Conservation (phyloP, 1,140 invertebrate genomes). For the Apis cerana region DNA sequence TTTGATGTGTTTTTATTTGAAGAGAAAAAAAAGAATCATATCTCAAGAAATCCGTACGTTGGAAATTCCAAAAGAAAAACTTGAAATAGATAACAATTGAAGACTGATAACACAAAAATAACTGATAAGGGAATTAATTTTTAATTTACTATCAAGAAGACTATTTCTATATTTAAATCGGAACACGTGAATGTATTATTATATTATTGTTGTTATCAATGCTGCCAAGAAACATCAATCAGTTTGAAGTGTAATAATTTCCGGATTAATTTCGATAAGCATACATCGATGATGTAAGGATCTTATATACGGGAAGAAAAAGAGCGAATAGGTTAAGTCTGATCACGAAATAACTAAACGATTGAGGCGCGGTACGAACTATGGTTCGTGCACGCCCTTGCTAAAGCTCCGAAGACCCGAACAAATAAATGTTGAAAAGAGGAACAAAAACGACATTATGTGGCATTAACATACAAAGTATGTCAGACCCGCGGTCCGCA, state of each 20-base stretch:
- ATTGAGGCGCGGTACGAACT: constrained; percentile 54
- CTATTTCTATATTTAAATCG: not conserved
- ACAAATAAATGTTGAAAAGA: constrained; percentile 80
- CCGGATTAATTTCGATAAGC: constrained; percentile 28
- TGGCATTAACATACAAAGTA: constrained; percentile 82
- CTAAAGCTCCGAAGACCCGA: constrained; percentile 70
- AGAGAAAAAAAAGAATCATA: not conserved
- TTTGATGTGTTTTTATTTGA: not conserved
- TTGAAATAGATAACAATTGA: not conserved
- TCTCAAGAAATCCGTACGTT: not conserved
- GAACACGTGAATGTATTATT: not conserved
- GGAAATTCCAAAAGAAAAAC: not conserved
- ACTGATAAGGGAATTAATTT: not conserved
- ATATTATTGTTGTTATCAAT: not conserved
- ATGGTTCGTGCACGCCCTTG: constrained; percentile 51
- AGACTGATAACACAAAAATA: not conserved
- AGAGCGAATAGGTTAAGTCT: not conserved
- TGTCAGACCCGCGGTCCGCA: constrained; percentile 77
- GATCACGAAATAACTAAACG: constrained; percentile 26
- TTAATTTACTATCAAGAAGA: not conserved
- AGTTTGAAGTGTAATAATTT: not conserved
- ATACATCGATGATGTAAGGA: not conserved
- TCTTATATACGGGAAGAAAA: not conserved
- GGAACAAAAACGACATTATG: constrained; percentile 81
- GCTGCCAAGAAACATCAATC: not conserved